A percentile compares a stretch with the other conserved stretches of the same genome.
These are phyloP conservation scores for crab-eating macaque (Macaca fascicularis) DNA, from an alignment of 2,113 vertebrate genomes.

Conservation along the genomic window T2T-MFA8v1.1 NC_088393.1:48339501-48340000, in stretches of 20 bases:
- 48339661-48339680: background rate
- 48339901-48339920: conserved; percentile 72
- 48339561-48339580: no score
- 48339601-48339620: no score
- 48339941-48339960: conserved; percentile 75
- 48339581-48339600: no score
- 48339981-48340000: conserved; percentile 64
- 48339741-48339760: background rate
- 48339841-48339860: conserved; percentile 70
- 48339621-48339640: no score
- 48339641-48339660: background rate
- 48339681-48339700: background rate
- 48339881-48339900: conserved; percentile 67
- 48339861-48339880: conserved; percentile 59
- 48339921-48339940: conserved; percentile 76
- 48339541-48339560: no score
- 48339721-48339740: background rate
- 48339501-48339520: no score
- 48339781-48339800: background rate
- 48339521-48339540: no score
- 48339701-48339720: background rate
- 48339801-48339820: background rate
- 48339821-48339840: conserved; percentile 58
- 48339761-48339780: background rate
- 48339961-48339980: conserved; percentile 72